Evolutionary conservation across 2,113 vertebrate species (phyloP).

Genomic region (Cyprinus carpio): DNA sequence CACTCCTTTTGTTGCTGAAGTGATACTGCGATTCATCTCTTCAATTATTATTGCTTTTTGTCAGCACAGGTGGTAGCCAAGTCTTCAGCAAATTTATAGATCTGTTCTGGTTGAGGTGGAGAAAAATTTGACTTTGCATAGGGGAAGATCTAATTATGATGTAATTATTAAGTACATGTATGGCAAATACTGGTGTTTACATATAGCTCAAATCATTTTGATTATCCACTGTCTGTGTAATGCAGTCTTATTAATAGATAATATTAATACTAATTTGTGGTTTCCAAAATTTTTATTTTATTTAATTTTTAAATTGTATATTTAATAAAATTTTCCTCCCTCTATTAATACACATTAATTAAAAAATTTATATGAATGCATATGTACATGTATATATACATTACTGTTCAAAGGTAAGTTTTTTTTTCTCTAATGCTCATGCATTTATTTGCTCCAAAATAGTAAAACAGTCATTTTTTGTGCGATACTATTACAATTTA

Average conservation of each 20-base stretch:
- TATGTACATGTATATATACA: not conserved
- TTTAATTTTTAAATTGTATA: not conserved
- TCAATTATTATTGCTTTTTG: constrained; percentile 66
- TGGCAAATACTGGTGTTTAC: constrained; percentile 6
- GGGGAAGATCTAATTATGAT: constrained; percentile 35
- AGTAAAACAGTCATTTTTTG: no score
- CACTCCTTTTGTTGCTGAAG: constrained; percentile 57
- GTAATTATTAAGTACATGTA: constrained; percentile 44
- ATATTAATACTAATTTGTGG: no score
- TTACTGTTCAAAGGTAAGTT: no score
- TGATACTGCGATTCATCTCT: constrained; percentile 51
- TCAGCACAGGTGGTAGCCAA: constrained; percentile 67
- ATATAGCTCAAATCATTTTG: constrained; percentile 9
- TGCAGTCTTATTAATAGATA: not conserved
- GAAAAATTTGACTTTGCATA: constrained; percentile 49
- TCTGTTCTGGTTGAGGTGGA: constrained; percentile 57
- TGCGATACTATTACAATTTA: no score
- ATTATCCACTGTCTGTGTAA: constrained; percentile 36
- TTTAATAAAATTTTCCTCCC: not conserved
- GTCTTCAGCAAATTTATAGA: constrained; percentile 61
- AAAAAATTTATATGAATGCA: not conserved
- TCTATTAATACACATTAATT: not conserved
- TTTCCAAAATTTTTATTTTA: no score
- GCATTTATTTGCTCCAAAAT: no score
- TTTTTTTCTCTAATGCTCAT: no score